phyloP scores from a whole-genome alignment of 2,888 invertebrate species.

The Timandra comae region DNA sequence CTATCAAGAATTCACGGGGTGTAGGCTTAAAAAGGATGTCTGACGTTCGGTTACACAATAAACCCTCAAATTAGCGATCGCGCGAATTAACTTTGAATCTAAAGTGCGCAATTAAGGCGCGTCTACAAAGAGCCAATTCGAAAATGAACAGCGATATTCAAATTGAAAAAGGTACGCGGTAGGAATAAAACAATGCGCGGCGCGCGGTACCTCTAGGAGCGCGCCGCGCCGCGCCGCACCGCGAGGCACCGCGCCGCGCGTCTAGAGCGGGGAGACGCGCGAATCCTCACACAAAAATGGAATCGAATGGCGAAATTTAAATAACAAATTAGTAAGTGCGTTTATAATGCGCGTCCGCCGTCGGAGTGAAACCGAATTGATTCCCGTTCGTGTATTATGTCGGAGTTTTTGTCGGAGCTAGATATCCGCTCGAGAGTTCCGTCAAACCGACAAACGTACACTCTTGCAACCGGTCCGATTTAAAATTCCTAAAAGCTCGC shows the following conservation, averaged over 20 bases:
- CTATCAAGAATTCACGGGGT: slow-evolving; percentile 55
- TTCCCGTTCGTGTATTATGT: slow-evolving; percentile 47
- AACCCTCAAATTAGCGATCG: slow-evolving; percentile 69
- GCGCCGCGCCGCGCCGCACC: slow-evolving; percentile 40
- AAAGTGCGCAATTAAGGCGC: slow-evolving; percentile 71
- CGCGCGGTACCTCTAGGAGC: slow-evolving; percentile 25
- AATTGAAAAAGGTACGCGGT: slow-evolving; percentile 71
- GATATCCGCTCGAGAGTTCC: slow-evolving; percentile 3
- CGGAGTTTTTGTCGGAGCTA: slow-evolving; percentile 8
- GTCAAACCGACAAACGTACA: slow-evolving; percentile 3
- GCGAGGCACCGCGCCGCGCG: slow-evolving; percentile 37
- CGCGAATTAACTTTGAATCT: slow-evolving; percentile 70
- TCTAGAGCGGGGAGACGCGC: slow-evolving; percentile 40
- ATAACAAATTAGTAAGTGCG: slow-evolving; percentile 67
- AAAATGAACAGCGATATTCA: slow-evolving; percentile 73
- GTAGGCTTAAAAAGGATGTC: slow-evolving; percentile 58
- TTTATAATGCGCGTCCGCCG: slow-evolving; percentile 54
- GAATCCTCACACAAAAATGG: slow-evolving; percentile 61
- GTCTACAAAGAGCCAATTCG: slow-evolving; percentile 68
- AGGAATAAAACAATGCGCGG: slow-evolving; percentile 65
- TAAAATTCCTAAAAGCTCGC: slow-evolving; percentile 16
- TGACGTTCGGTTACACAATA: slow-evolving; percentile 58
- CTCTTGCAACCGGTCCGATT: slow-evolving; percentile 8
- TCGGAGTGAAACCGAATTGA: slow-evolving; percentile 53
- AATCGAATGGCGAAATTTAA: slow-evolving; percentile 61